Percentiles rank a stretch among this genome's conserved stretches.
These are phyloP conservation scores for Drosophila orena DNA, from an alignment of 1,140 invertebrate species.

Conservation along the genomic window DNA sequence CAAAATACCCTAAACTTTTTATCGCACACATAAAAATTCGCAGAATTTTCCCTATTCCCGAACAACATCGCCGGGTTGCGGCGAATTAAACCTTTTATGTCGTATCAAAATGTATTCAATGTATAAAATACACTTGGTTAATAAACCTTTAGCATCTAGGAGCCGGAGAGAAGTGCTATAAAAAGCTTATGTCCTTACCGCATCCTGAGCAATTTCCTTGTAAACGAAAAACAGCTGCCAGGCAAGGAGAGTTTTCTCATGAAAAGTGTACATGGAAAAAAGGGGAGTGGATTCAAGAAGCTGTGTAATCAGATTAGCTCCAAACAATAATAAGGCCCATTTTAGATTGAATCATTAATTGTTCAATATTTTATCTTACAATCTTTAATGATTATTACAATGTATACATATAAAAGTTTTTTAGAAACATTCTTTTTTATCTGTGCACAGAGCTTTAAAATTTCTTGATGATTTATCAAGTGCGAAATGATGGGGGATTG, in stretches of 20 bases:
- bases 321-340: too few relatives aligned
- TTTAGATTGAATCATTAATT: not conserved
- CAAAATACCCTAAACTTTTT: constrained; percentile 40
- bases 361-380: not conserved
- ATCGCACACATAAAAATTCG: constrained; percentile 36
- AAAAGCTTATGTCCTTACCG: constrained; percentile 71
- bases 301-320: too few relatives aligned
- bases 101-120: constrained; percentile 47
- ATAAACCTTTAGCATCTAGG: constrained; percentile 48
- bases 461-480: constrained; percentile 59
- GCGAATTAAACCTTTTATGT: constrained; percentile 71
- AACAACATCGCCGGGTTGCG: constrained; percentile 13
- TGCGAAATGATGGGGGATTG: constrained; percentile 5
- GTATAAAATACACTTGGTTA: constrained; percentile 38
- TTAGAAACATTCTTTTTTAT: not conserved
- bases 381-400: too few relatives aligned
- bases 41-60: constrained; percentile 4
- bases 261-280: constrained; percentile 59
- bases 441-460: constrained; percentile 29
- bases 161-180: constrained; percentile 49
- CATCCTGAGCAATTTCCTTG: constrained; percentile 61
- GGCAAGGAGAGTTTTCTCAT: constrained; percentile 32
- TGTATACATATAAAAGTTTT: too few relatives aligned
- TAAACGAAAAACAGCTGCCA: constrained; percentile 58
- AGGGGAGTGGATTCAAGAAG: not conserved